Evolutionary conservation across 2,888 invertebrate genomes (phyloP).

Genomic region (Catonia carolina): DNA sequence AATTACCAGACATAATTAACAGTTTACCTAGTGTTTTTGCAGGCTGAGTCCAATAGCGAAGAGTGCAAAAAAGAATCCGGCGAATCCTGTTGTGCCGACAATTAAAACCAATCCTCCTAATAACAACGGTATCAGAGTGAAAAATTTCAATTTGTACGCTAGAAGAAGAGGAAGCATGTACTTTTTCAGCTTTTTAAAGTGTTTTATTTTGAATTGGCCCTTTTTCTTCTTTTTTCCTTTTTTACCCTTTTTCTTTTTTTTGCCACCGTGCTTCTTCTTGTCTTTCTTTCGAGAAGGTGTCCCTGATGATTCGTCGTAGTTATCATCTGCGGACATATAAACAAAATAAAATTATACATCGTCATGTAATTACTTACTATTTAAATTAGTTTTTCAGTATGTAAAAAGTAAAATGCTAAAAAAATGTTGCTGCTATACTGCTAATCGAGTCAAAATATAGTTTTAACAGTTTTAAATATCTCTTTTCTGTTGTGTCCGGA

Average conservation of each 20-base stretch:
- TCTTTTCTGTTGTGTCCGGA: no score
- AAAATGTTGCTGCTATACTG: no score
- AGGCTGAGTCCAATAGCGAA: conserved; percentile 77
- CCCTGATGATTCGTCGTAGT: neutral
- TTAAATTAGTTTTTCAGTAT: no score
- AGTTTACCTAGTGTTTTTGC: conserved; percentile 27
- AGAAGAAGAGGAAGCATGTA: conserved; percentile 67
- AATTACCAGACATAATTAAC: no score
- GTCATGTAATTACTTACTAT: no score
- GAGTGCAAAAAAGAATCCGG: conserved; percentile 81
- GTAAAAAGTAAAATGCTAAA: no score
- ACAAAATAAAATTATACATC: no score
- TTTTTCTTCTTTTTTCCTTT: conserved; percentile 41
- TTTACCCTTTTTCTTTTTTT: conserved; percentile 22
- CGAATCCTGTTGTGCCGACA: conserved; percentile 70
- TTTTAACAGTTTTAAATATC: no score
- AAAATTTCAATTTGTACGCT: conserved; percentile 72
- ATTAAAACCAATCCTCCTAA: conserved; percentile 63
- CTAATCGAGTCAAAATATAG: no score
- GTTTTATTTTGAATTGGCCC: conserved; percentile 44
- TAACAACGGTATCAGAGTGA: conserved; percentile 67
- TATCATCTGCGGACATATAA: neutral
- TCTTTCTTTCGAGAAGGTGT: neutral
- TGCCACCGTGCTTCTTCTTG: conserved; percentile 27
- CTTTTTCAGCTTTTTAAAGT: conserved; percentile 42